Base-by-base conservation (phyloP, 1,140 invertebrate genomes). In the Tetramorium alpestre region DNA sequence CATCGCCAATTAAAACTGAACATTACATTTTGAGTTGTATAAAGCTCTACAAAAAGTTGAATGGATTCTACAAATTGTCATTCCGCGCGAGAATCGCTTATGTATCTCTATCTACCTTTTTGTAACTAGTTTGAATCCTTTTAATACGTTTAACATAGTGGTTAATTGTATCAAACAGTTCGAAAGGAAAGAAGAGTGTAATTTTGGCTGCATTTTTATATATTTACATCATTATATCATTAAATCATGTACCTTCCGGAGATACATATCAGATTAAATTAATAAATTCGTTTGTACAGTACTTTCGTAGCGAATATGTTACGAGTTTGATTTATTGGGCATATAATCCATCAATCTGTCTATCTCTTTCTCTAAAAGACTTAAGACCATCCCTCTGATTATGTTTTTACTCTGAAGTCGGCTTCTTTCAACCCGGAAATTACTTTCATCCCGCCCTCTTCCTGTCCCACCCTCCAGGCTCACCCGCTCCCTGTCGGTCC, bases 341-440 rank as follows among this genome's bases (percentile, higher is more conserved):
- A 44, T 25, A 75, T 75, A 75, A 84, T 75, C 58, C 78, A 60
- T 70, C 65, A 47, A 69, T 86, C 78, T 84, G 47, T 82, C 85
- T 87, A 44, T 85, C 75, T 67, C 49, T 38, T 60, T 77, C 69
- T 67, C 60, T 47, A 49, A 80, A 78, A 89, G 87, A 91, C 88
- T 91, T 91, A 91, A 51, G 78, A 49, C 89, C 89, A 89, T 91
- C 89, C 87, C 85, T 65, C 90, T 91, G 90, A 91, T 91, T 91
- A 91, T 91, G 90, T 91, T 91, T 91, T 91, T 91, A 91, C 90
- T 86, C 75, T 89, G 77, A 87, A 90, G 80, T 88, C 88, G 90
- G 88, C 85, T 91, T 91, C 90, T 89, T 91, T 91, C 89, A 89
- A 77, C 22, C 90, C 90, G 90, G 90, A 91, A 91, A 91, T 91